Conservation (phyloP, 2,888 invertebrate genomes). For the Odontocolon sp. region DNA sequence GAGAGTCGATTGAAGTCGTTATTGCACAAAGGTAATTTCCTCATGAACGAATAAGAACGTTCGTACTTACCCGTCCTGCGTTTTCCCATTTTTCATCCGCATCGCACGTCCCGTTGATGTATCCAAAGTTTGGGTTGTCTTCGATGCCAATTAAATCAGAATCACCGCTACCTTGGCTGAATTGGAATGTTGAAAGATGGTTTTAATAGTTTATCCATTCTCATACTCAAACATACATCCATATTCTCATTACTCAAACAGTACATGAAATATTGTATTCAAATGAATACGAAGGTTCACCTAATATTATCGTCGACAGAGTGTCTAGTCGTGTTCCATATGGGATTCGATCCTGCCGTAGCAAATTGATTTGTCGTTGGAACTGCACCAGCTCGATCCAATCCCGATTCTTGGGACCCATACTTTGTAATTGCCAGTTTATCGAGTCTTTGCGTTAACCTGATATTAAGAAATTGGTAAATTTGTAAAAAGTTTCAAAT, state of each 20-base stretch:
- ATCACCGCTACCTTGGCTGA: conserved; percentile 84
- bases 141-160: conserved; percentile 87
- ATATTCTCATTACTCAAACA: too few species aligned
- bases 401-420: conserved; percentile 85
- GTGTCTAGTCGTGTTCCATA: conserved; percentile 83
- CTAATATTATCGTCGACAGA: conserved; percentile 82
- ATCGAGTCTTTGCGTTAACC: conserved; percentile 84
- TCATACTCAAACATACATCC: too few species aligned
- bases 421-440: conserved; percentile 85
- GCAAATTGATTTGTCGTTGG: conserved; percentile 89
- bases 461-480: too few species aligned
- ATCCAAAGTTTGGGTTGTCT: conserved; percentile 85
- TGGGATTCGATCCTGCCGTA: conserved; percentile 87
- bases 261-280: too few species aligned
- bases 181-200: conserved; percentile 60
- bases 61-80: conserved; percentile 30
- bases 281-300: conserved; percentile 74
- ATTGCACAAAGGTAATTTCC: conserved; percentile 30
- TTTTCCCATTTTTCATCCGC: conserved; percentile 29
- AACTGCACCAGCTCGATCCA: conserved; percentile 83
- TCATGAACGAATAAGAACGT: not conserved
- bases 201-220: too few species aligned
- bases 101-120: conserved; percentile 76
- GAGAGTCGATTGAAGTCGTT: conserved; percentile 13
- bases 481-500: too few species aligned